Conservation (phyloP, 2,888 invertebrate species). For the Sminthurinus aureus region DNA sequence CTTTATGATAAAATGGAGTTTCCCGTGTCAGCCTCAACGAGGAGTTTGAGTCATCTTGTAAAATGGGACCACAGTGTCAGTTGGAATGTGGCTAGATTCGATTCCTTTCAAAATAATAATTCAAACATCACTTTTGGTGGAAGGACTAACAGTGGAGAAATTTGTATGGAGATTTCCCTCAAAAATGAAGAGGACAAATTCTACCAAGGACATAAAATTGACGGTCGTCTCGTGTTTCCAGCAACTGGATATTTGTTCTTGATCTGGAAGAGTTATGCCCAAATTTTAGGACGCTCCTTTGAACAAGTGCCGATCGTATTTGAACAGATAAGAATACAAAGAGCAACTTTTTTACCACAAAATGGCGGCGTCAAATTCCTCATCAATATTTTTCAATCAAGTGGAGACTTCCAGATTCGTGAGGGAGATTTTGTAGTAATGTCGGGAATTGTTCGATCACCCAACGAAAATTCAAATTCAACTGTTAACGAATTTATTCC, state of each 20-base stretch:
- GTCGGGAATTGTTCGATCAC: conserved; percentile 61
- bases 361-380: conserved; percentile 80
- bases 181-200: conserved; percentile 74
- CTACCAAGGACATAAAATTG: conserved; percentile 81
- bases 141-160: conserved; percentile 13
- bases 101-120: not conserved
- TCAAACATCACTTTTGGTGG: not conserved
- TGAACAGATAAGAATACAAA: conserved; percentile 84
- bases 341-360: conserved; percentile 92
- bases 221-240: conserved; percentile 92
- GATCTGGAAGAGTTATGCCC: conserved; percentile 92
- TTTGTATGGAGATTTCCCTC: conserved; percentile 28
- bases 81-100: conserved; percentile 17
- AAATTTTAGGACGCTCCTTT: conserved; percentile 72
- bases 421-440: conserved; percentile 62
- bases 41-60: conserved; percentile 82
- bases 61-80: conserved; percentile 80
- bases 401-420: conserved; percentile 67
- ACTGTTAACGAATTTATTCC: too few species aligned
- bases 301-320: conserved; percentile 81
- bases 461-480: conserved; percentile 29
- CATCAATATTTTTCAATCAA: conserved; percentile 82
- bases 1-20: conserved; percentile 79
- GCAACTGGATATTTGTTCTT: too few species aligned
- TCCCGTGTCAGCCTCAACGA: conserved; percentile 87